Base-by-base conservation (phyloP, 2,888 invertebrate species). In the Trachelus stipa region DNA sequence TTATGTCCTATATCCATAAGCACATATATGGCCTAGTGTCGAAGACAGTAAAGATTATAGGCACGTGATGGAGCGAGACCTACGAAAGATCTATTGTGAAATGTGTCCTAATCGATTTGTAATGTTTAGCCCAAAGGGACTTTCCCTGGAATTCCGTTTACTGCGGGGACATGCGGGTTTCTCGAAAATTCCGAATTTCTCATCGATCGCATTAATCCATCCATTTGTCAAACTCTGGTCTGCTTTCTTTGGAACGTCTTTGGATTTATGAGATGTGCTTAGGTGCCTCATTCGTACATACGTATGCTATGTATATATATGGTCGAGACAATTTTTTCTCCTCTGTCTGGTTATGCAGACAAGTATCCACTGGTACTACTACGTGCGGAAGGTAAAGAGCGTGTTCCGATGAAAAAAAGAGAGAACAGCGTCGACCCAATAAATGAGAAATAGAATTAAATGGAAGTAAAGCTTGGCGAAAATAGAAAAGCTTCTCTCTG, bases 401-500 rank as follows among this genome's bases (percentile, higher is more conserved):
- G 23, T 56, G 56, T 56, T 23, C 1, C 23, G 23, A 23, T 56
- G 12, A 37, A 23, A 40, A 15, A 40, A 40, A 56, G 2, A 56
- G 9, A 56, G 23, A 56, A 56, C 15, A 9, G 6, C 23, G 56
- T 56, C 4, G 9, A 33, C 75, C 56, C 80, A 77, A 79, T 80
- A 80, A 80, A 80, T 77, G 75, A 76, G 76, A 79, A 77, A 73
- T 68, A 69, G 76, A 78, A 77, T 76, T 68, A 77, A 81, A 75
- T 77, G 78, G 69, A 80, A 83, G 79, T 77, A 81, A 80, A 81
- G 76, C 81, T 74, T 79, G 79, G 80, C 77, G 75, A 79, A 82
- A 84, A 79, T 82, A 81, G 80, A 80, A 85, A 82, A 78, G 79
- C 77, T 78, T 35, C 75, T 75, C 79, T n/a, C 74, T 76, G 68